Evolutionary conservation across 2,888 invertebrate species (phyloP).

Genomic region (Doris montereyensis): DNA sequence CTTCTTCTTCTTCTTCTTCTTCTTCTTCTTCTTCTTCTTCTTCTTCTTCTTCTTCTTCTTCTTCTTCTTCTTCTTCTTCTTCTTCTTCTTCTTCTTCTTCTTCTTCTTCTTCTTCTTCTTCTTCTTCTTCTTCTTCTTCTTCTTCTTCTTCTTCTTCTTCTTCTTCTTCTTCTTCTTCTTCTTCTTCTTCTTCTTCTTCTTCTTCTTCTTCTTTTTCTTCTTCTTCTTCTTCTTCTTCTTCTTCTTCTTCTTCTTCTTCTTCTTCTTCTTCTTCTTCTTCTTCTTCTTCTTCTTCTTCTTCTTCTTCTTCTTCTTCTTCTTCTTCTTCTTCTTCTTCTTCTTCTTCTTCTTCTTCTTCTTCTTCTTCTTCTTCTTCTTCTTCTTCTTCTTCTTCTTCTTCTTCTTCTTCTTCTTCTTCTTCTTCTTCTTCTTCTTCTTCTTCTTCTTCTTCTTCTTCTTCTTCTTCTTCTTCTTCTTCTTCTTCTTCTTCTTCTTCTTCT

Average conservation of each 20-base stretch:
- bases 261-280: background rate
- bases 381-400: background rate
- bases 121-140: background rate
- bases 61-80: background rate
- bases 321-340: background rate
- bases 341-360: background rate
- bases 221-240: background rate
- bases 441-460: background rate
- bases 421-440: background rate
- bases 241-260: background rate
- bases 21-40: background rate
- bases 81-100: background rate
- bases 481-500: background rate
- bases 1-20: background rate
- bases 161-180: background rate
- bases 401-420: background rate
- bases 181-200: background rate
- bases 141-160: background rate
- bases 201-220: background rate
- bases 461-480: background rate
- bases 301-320: background rate
- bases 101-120: background rate
- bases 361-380: background rate
- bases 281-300: background rate
- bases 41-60: background rate